These are phyloP conservation scores for Homalodisca vitripennis DNA, from an alignment of 1,140 invertebrate genomes.

Conservation along the genomic window DNA sequence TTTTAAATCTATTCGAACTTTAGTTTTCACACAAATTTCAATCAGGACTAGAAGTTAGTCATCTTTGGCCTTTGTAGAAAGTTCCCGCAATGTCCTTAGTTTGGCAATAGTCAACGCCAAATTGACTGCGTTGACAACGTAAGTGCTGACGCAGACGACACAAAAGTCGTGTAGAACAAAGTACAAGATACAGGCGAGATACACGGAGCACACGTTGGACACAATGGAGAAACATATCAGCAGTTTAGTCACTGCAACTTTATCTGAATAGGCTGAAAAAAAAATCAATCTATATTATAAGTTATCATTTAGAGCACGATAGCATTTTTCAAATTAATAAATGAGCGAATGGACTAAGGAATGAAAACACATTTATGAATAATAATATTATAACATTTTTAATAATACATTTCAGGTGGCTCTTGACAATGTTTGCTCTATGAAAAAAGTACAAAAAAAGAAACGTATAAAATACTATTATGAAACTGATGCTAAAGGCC, in stretches of 20 bases:
- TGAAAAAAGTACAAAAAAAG: not conserved
- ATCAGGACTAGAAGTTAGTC: no score
- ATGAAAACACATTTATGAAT: not conserved
- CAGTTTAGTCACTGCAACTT: slow-evolving; percentile 51
- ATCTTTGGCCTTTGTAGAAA: no score
- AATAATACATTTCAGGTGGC: no score
- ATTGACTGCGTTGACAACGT: slow-evolving; percentile 62
- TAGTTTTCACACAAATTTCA: no score
- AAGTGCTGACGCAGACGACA: slow-evolving; percentile 77
- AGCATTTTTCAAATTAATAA: not conserved
- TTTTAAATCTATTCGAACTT: no score
- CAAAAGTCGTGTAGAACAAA: slow-evolving; percentile 75
- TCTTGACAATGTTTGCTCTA: not conserved
- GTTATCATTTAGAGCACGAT: not conserved
- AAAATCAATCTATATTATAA: slow-evolving; percentile 14
- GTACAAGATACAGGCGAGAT: slow-evolving; percentile 74
- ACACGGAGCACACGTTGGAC: slow-evolving; percentile 66
- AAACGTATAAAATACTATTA: not conserved
- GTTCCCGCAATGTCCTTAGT: not conserved
- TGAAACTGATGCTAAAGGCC: no score
- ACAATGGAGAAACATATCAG: slow-evolving; percentile 56
- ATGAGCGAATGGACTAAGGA: not conserved
- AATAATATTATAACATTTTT: not conserved
- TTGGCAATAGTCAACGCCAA: slow-evolving; percentile 9
- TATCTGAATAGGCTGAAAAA: slow-evolving; percentile 58